Evolutionary conservation across 2,888 invertebrate genomes (phyloP), one percentile per base, ranked within the genome.

Genomic region (Heteromyza rotundicornis): DNA sequence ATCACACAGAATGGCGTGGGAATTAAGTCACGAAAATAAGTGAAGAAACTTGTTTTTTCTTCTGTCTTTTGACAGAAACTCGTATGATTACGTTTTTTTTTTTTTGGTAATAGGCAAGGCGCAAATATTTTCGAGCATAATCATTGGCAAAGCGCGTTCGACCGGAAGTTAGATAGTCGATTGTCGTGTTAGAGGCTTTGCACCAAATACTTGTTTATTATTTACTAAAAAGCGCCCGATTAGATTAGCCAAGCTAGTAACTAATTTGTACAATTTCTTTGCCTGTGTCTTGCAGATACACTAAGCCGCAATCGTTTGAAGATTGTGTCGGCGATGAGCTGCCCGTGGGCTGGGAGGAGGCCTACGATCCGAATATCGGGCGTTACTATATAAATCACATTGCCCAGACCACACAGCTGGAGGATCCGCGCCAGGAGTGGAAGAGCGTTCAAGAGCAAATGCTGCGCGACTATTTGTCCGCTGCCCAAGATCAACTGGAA

Each of bases 261-360:
- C 40, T n/a, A n/a, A n/a, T 10, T 3, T n/a, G 40, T n/a, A n/a
- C n/a, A n/a, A n/a, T n/a, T n/a, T n/a, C n/a, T n/a, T n/a, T n/a
- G n/a, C n/a, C n/a, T n/a, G n/a, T 20, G 3, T 20, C 47, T 90
- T 90, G 56, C 89, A 98, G 97, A 86, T 94, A 91, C 82, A 96
- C 96, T 72, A 98, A 98, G 85, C 97, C 98, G 64, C 94, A 95
- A 84, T 91, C 94, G 64, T 98, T 98, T 86, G 96, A 97, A 75
- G 98, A 98, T 85, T 98, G 98, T 85, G 93, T 96, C 81, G 97
- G 96, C 79, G 96, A 97, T 88, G 97, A 98, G 85, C 85, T 98
- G 82, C 97, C 97, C 54, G 88, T 96, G 78, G 98, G 98, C 69
- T 98, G 98, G 98, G 97, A 98, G 85, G 95, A 96, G 86, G 92